Evolutionary conservation across 2,888 invertebrate genomes (phyloP).

Genomic region (Hypercompe scribonia): DNA sequence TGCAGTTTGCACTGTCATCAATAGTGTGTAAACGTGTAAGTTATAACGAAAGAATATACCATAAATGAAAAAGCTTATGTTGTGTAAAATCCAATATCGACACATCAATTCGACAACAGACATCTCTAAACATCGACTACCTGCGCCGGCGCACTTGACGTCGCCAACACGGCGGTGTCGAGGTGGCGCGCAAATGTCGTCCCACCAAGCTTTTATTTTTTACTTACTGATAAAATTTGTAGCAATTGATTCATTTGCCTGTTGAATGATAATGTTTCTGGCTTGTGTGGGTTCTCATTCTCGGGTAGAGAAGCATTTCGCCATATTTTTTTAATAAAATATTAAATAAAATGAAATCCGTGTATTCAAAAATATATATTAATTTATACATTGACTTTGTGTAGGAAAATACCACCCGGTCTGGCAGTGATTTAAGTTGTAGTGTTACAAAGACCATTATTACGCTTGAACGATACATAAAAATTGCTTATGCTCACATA

Average conservation of each 20-base stretch:
- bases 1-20: neutral
- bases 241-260: constrained; percentile 46
- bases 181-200: constrained; percentile 62
- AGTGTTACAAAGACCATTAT: too few species aligned
- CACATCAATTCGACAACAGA: neutral
- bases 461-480: too few species aligned
- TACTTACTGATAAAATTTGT: constrained; percentile 52
- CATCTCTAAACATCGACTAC: constrained; percentile 55
- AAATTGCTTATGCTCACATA: too few species aligned
- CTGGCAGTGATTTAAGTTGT: neutral
- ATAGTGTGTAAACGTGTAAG: neutral
- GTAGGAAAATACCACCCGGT: neutral
- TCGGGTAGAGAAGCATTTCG: constrained; percentile 12
- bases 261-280: constrained; percentile 45
- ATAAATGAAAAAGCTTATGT: neutral
- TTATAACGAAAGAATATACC: neutral
- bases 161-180: constrained; percentile 58
- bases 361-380: neutral
- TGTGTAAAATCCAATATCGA: constrained; percentile 4
- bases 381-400: neutral
- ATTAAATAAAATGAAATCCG: neutral
- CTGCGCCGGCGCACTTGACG: constrained; percentile 67
- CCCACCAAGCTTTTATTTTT: constrained; percentile 43
- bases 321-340: neutral
- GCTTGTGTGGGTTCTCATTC: constrained; percentile 7